These are phyloP conservation scores for Etheostoma cragini DNA, from an alignment of 2,113 vertebrate species.

Conservation along the genomic window DNA sequence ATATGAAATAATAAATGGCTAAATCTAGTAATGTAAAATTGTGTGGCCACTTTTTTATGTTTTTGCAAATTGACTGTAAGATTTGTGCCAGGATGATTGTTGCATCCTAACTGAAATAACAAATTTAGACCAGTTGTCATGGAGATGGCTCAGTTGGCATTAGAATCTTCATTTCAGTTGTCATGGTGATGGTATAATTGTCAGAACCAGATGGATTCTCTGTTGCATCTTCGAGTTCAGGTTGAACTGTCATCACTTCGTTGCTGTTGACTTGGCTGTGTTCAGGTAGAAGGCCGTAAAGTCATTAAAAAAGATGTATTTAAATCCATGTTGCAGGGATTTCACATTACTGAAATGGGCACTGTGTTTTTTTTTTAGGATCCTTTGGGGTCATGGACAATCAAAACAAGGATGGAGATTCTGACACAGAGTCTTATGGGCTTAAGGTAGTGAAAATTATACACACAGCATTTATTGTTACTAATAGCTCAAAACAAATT, in stretches of 20 bases:
- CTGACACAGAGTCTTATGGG: conserved; percentile 10
- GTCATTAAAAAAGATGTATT: background rate
- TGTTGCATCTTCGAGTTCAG: background rate
- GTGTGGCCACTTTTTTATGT: background rate
- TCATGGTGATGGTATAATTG: background rate
- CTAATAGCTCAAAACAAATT: no score
- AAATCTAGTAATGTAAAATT: background rate
- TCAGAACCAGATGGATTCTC: background rate
- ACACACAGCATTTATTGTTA: background rate
- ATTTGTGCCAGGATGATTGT: background rate
- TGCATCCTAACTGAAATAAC: background rate
- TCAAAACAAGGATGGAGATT: conserved; percentile 10
- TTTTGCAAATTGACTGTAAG: background rate
- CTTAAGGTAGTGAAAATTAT: conserved; percentile 11
- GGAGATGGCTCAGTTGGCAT: background rate
- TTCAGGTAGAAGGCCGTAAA: background rate
- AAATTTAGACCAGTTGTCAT: conserved; percentile 2
- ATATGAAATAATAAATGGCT: conserved; percentile 68
- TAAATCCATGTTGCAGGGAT: background rate
- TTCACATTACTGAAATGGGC: background rate
- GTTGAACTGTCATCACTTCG: background rate
- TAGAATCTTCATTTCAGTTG: conserved; percentile 13
- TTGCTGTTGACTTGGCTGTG: background rate
- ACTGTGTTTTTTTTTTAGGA: background rate
- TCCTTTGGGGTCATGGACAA: conserved; percentile 19